Evolutionary conservation across 1,140 invertebrate genomes (phyloP), one percentile per base, ranked within the genome.

Genomic region (Drosophila seguyi): DNA sequence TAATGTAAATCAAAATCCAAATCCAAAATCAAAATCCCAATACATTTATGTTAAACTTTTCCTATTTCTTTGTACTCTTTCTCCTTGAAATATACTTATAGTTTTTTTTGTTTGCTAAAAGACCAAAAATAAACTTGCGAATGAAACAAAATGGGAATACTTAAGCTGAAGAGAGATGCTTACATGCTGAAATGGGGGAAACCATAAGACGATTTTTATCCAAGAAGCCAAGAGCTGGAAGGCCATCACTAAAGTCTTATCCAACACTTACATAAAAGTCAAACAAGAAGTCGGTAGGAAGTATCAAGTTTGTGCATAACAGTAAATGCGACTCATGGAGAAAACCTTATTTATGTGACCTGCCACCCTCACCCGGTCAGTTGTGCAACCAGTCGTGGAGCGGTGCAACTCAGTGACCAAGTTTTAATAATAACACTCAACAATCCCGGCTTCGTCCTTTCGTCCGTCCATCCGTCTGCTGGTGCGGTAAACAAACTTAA

Each of bases 401-500:
- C 42, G 66, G 38, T 53, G 66, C 62, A 60, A 61, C 81, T 66
- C 62, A 67, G 39, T 69, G 75, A 34, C 62, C 79, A 79, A 82
- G 75, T 79, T 86, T 86, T 75, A 72, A 82, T 87, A 82, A 73
- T 67, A 87, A 65, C 58, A 60, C 69, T 68, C 44, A 42, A 25
- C 52, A 50, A 39, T 71, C 65, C 6, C 3, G 56, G 55, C 42
- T 41, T 25, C 59, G 36, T 53, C 36, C 68, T 11, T 27, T 27
- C n/a, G 7, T 20, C 47, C 29, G 14, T 20, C 63, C 36, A 5
- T n/a, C 13, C 45, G 45, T 38, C 50, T 56, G 60, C 36, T 65
- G 69, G 66, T 63, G 83, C 52, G 75, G 83, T 86, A 88, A 86
- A 86, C 79, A 83, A 86, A 88, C 84, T 68, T 76, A 62, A 79